Percentiles rank a stretch among this genome's conserved stretches.
Conservation (phyloP, 2,113 vertebrate genomes). For the Pao palembangensis region DNA sequence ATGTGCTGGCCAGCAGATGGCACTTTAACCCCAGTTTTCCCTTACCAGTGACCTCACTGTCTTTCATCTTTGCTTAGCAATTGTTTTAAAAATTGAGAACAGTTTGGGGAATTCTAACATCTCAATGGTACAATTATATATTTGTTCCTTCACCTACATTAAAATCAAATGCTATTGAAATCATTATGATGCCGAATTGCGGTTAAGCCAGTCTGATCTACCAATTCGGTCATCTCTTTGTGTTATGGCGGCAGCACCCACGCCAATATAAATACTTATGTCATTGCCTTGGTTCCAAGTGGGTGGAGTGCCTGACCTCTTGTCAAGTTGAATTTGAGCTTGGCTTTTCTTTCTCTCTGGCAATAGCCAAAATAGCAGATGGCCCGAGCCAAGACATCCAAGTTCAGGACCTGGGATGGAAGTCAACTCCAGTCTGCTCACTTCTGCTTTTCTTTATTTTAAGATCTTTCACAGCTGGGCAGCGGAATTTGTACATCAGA, state of each 20-base stretch:
- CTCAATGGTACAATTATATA: no score
- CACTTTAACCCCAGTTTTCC: slow-evolving; percentile 28
- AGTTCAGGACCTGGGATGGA: slow-evolving; percentile 24
- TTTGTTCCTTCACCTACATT: slow-evolving; percentile 5
- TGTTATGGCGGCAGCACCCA: slow-evolving; percentile 31
- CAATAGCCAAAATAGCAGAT: slow-evolving; percentile 27
- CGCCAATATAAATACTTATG: slow-evolving; percentile 63
- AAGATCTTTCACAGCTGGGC: slow-evolving; percentile 8
- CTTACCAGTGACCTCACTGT: background rate
- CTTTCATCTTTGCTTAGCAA: background rate
- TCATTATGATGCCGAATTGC: slow-evolving; percentile 20
- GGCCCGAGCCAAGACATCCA: slow-evolving; percentile 17
- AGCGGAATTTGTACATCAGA: background rate
- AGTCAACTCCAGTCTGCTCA: slow-evolving; percentile 13
- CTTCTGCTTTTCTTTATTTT: slow-evolving; percentile 14
- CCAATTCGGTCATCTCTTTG: slow-evolving; percentile 13
- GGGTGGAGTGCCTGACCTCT: slow-evolving; percentile 47
- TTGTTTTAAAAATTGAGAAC: no score
- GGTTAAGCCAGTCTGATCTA: slow-evolving; percentile 22
- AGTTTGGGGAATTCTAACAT: no score
- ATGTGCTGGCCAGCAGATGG: slow-evolving; percentile 57
- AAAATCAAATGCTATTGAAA: slow-evolving; percentile 3
- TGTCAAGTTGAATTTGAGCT: slow-evolving; percentile 42
- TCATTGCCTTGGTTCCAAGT: slow-evolving; percentile 35
- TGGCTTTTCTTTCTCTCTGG: slow-evolving; percentile 8